Percentiles rank a stretch among this genome's conserved stretches.
Conservation (phyloP, 2,797 vertebrate genomes). For the Monodelphis domestica region DNA sequence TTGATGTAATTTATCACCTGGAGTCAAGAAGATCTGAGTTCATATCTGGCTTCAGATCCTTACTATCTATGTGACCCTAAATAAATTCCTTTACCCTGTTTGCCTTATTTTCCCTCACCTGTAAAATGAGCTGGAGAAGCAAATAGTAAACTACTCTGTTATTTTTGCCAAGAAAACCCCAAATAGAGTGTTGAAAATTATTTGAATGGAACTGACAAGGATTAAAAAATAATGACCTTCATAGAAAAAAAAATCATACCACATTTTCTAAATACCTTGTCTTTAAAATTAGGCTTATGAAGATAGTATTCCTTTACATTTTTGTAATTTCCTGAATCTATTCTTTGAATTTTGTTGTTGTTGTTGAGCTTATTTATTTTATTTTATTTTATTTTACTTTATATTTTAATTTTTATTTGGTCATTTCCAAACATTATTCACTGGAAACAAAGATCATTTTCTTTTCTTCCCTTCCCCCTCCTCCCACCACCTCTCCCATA, state of each 20-base stretch:
- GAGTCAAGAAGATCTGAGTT: not conserved
- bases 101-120: not conserved
- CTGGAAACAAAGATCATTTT: too few species aligned
- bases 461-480: too few species aligned
- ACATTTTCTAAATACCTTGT: conserved; percentile 54
- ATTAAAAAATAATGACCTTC: too few species aligned
- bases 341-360: too few species aligned
- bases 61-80: not conserved
- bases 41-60: not conserved
- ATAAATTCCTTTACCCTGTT: not conserved
- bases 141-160: not conserved
- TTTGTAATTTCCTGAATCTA: conserved; percentile 39
- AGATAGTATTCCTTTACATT: conserved; percentile 11
- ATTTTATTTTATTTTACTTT: too few species aligned
- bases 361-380: too few species aligned
- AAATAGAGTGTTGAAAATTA: too few species aligned
- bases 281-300: conserved; percentile 61
- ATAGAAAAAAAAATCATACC: conserved; percentile 62
- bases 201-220: too few species aligned
- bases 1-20: not conserved
- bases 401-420: too few species aligned
- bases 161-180: not conserved
- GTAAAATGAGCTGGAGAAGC: not conserved
- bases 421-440: too few species aligned
- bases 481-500: too few species aligned